Evolutionary conservation across 2,797 vertebrate species (phyloP), one percentile per base, ranked within the genome.

Genomic region (Gobionotothen gibberifrons): DNA sequence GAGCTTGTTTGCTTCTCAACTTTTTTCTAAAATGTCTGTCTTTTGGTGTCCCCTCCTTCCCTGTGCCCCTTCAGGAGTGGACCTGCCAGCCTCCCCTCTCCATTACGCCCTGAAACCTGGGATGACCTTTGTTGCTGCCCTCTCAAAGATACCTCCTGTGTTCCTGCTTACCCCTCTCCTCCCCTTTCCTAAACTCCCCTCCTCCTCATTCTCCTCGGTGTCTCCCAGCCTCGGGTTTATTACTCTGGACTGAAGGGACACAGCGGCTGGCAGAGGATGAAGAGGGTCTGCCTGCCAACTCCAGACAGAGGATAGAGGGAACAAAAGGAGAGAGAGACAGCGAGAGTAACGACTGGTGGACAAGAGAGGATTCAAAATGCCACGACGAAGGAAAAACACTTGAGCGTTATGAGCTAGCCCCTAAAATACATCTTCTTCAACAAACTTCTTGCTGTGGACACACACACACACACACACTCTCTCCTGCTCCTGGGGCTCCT

Each of bases 241-340:
- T 91, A 83, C 89, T 90, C 84, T 73, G 82, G 61, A 32, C 76
- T 82, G 79, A 79, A 78, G 72, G 82, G 81, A 69, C 81, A 83
- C 87, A 85, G 86, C 84, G 81, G 85, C 91, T 89, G 87, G 89
- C 87, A 92, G 73, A 86, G 69, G 89, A 92, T 91, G 83, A 93
- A 90, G 83, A 66, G 2, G 69, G 55, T 78, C 77, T 73, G 83
- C 69, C 85, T 86, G 85, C 89, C 87, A 88, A 86, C 78, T 70
- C 75, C 88, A 85, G 82, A 86, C 77, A 85, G 86, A 82, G 75
- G 76, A 86, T 89, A 91, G 86, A 83, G 79, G 73, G 78, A 68
- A 87, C 83, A 87, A 85, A 90, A 76, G 62, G 67, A 71, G 69
- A 78, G 67, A 81, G 74, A 81, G 58, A 77, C 59, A 82, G 17